These are phyloP conservation scores for Anas bernieri DNA, from an alignment of 2,797 vertebrate species.

Conservation along the genomic window DNA sequence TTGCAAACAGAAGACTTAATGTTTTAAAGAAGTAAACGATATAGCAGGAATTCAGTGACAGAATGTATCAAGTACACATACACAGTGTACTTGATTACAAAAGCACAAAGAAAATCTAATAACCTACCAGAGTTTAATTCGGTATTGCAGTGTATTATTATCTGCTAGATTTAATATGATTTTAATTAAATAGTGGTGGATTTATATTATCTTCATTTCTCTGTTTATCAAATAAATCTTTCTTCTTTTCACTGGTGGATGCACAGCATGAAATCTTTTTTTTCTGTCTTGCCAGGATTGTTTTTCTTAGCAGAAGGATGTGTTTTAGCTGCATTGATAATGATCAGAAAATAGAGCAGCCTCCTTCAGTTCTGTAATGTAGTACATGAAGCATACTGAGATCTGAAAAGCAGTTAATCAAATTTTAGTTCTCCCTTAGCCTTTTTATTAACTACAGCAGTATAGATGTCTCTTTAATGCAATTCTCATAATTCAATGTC, in stretches of 20 bases:
- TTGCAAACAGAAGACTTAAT: background rate
- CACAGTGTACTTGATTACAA: background rate
- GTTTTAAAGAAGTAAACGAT: background rate
- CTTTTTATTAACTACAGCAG: constrained; percentile 37
- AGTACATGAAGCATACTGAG: background rate
- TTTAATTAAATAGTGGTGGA: background rate
- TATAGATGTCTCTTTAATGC: constrained; percentile 12
- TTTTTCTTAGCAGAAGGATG: background rate
- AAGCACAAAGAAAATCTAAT: constrained; percentile 11
- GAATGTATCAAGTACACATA: background rate
- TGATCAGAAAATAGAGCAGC: background rate
- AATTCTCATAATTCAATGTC: constrained; percentile 20
- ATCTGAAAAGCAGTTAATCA: constrained; percentile 20
- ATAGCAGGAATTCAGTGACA: background rate
- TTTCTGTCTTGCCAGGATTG: background rate
- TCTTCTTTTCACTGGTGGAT: background rate
- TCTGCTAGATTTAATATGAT: constrained; percentile 1
- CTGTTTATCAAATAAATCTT: background rate
- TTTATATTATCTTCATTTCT: background rate
- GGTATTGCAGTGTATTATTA: background rate
- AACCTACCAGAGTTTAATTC: background rate
- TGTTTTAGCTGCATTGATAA: background rate
- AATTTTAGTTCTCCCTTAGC: constrained; percentile 10
- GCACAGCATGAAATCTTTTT: background rate
- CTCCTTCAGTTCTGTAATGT: background rate